phyloP scores from a whole-genome alignment of 2,113 vertebrate genomes.

The Urocynchramus pylzowi region DNA sequence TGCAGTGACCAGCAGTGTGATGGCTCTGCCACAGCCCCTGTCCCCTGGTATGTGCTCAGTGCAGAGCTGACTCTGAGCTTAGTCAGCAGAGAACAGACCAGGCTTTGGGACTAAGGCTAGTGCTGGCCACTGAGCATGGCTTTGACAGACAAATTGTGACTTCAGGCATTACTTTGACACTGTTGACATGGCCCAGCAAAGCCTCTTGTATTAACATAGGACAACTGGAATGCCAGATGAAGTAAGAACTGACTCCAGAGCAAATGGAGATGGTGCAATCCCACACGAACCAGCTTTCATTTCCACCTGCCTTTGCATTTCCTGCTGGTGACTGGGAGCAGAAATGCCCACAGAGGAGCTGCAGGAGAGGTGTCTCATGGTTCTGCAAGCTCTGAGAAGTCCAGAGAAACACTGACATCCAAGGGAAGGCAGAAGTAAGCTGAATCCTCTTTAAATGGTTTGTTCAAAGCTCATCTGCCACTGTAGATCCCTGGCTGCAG shows the following conservation, averaged over 20 bases:
- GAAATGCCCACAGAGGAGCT: not conserved
- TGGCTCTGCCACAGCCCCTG: not conserved
- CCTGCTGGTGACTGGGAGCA: not conserved
- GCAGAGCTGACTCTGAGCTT: not conserved
- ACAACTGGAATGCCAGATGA: not conserved
- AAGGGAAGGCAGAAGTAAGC: not conserved
- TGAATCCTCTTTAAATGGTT: not conserved
- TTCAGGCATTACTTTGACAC: not conserved
- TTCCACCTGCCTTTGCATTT: not conserved
- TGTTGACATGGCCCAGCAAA: not conserved
- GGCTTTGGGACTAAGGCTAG: not conserved
- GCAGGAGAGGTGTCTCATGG: not conserved
- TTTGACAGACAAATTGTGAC: not conserved
- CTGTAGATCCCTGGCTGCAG: not conserved
- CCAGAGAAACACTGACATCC: not conserved
- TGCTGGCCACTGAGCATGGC: not conserved
- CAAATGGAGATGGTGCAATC: not conserved
- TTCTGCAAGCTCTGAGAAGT: not conserved
- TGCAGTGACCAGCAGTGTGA: accelerated
- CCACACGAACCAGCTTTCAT: not conserved
- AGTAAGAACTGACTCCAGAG: not conserved
- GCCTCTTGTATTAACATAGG: not conserved
- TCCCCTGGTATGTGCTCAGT: accelerated
- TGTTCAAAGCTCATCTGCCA: not conserved
- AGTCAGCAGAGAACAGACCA: accelerated